phyloP scores from a whole-genome alignment of 2,797 vertebrate genomes.

The Pantherophis alleghaniensis region DNA sequence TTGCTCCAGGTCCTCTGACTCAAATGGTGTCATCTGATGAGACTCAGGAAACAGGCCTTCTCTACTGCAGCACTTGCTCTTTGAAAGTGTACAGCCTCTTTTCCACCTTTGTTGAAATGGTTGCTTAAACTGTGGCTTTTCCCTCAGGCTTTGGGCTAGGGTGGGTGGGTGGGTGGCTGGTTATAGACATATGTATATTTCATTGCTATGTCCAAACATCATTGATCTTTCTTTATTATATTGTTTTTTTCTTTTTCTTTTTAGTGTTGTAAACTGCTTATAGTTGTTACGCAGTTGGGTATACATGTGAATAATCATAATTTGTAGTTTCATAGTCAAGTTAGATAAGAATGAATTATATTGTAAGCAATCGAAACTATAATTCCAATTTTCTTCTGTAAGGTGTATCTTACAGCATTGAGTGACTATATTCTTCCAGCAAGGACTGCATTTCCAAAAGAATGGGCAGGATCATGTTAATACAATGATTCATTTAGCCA shows the following conservation, averaged over 20 bases:
- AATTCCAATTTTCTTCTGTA: not conserved
- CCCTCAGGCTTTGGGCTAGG: not conserved
- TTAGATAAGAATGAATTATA: not conserved
- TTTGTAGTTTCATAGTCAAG: not conserved
- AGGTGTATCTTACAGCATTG: not conserved
- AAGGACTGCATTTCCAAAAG: not conserved
- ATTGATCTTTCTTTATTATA: not conserved
- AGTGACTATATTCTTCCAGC: not conserved
- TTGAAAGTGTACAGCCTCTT: no score
- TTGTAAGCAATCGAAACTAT: not conserved
- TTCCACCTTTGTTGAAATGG: not conserved
- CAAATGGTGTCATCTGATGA: not conserved
- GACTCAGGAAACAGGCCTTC: not conserved
- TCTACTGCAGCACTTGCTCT: no score
- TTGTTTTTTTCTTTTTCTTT: not conserved
- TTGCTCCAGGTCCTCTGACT: not conserved
- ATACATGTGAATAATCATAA: not conserved
- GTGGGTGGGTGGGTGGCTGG: no score
- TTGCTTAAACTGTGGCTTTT: not conserved
- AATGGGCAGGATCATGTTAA: not conserved
- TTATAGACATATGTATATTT: not conserved
- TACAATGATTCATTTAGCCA: not conserved
- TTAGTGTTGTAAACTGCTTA: not conserved
- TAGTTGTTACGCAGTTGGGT: not conserved
- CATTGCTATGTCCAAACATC: not conserved